These are phyloP conservation scores for Lasioglossum zephyrum DNA, from an alignment of 2,888 invertebrate species.

Conservation along the genomic window DNA sequence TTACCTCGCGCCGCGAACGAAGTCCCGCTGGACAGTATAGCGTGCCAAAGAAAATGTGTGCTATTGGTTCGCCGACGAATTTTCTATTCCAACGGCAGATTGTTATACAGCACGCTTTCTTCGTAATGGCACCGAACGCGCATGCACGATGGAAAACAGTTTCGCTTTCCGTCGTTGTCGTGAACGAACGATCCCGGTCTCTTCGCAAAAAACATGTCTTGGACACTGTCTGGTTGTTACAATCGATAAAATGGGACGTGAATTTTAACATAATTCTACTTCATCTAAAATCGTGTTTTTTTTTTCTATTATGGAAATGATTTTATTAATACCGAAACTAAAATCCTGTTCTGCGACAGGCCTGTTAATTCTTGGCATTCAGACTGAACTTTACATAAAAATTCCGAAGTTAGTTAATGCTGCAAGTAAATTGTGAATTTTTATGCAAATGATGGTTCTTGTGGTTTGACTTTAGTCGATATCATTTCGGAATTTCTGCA, in stretches of 20 bases:
- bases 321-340: background rate
- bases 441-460: background rate
- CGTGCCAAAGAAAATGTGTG: constrained; percentile 40
- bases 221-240: background rate
- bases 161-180: constrained; percentile 65
- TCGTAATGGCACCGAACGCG: constrained; percentile 54
- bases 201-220: background rate
- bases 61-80: constrained; percentile 27
- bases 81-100: constrained; percentile 59
- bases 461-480: background rate
- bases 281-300: too few species aligned
- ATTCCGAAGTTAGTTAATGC: background rate
- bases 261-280: too few species aligned
- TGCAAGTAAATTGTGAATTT: background rate
- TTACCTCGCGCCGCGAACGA: background rate
- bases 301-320: background rate
- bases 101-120: constrained; percentile 63
- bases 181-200: background rate
- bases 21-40: background rate
- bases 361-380: background rate
- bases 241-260: background rate
- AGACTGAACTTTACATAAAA: background rate
- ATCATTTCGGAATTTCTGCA: background rate
- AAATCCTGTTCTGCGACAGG: background rate
- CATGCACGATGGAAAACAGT: constrained; percentile 39